A percentile compares a stretch with the other conserved stretches of the same genome.
Evolutionary conservation across 1,140 invertebrate genomes (phyloP).

Genomic region (Conus betulinus): DNA sequence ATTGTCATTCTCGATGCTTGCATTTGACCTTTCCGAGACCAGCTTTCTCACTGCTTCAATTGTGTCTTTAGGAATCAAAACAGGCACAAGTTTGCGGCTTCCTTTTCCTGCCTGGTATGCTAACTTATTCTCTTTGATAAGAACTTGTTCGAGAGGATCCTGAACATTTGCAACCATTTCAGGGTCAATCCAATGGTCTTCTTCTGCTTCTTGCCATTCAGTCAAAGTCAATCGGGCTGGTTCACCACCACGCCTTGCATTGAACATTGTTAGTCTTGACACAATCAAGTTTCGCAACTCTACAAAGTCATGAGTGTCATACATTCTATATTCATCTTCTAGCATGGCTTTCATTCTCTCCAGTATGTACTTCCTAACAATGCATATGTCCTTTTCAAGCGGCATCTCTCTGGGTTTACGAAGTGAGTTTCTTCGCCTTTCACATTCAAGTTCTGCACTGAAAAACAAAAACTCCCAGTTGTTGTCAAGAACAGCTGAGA

Average conservation of each 20-base stretch:
- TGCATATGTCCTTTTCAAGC: too few relatives aligned
- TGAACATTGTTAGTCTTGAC: not conserved
- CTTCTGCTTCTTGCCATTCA: slow-evolving; percentile 15
- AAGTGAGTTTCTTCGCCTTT: too few relatives aligned
- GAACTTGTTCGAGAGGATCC: slow-evolving; percentile 1
- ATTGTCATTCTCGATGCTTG: not conserved
- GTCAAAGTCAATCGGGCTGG: not conserved
- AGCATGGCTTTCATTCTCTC: too few relatives aligned
- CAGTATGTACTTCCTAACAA: too few relatives aligned
- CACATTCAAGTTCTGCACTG: too few relatives aligned
- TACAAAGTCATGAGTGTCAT: too few relatives aligned
- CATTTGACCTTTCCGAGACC: not conserved
- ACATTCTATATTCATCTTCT: too few relatives aligned
- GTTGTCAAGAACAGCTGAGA: too few relatives aligned
- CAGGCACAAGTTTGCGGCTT: slow-evolving; percentile 9
- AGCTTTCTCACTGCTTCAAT: not conserved
- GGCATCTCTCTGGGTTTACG: too few relatives aligned
- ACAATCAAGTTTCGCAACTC: too few relatives aligned
- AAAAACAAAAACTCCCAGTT: too few relatives aligned
- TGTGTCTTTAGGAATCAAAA: slow-evolving; percentile 21
- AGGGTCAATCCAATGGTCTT: not conserved
- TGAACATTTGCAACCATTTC: not conserved
- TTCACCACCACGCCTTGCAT: slow-evolving; percentile 9
- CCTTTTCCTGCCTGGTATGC: not conserved
- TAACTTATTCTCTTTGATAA: not conserved